Evolutionary conservation across 2,113 vertebrate species (phyloP).

Genomic region (Delphinapterus leucas): DNA sequence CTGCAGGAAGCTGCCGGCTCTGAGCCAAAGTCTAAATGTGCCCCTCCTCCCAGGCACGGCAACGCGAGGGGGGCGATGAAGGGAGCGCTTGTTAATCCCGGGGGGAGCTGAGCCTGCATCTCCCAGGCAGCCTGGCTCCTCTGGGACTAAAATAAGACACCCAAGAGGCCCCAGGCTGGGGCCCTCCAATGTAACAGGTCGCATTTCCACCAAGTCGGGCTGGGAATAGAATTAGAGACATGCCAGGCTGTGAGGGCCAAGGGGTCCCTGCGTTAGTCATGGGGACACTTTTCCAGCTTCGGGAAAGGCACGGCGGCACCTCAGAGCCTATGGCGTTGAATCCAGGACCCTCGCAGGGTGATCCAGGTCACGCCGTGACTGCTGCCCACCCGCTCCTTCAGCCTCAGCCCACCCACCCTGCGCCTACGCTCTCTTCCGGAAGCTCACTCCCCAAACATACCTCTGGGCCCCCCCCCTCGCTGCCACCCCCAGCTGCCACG

Average conservation of each 20-base stretch:
- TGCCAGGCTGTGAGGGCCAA: rapidly evolving
- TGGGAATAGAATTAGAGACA: background rate
- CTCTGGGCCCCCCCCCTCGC: background rate
- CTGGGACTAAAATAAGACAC: background rate
- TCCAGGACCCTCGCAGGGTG: background rate
- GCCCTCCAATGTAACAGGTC: background rate
- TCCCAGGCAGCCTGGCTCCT: slow-evolving; percentile 29
- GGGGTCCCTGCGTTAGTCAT: background rate
- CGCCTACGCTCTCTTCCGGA: background rate
- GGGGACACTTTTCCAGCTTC: background rate
- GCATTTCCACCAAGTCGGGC: background rate
- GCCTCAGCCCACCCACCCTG: background rate
- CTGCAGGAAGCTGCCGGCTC: slow-evolving; percentile 18
- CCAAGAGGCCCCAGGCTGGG: background rate
- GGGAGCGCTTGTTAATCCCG: background rate
- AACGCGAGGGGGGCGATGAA: background rate
- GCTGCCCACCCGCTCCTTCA: background rate
- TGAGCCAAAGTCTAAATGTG: background rate
- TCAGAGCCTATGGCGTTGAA: rapidly evolving
- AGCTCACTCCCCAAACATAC: background rate
- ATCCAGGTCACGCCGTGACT: rapidly evolving
- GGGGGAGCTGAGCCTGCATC: background rate
- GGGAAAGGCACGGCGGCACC: background rate
- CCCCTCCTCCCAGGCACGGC: background rate
- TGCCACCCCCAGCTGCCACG: no score